Base-by-base conservation (phyloP, 2,888 invertebrate genomes). In the Phortica okadai region DNA sequence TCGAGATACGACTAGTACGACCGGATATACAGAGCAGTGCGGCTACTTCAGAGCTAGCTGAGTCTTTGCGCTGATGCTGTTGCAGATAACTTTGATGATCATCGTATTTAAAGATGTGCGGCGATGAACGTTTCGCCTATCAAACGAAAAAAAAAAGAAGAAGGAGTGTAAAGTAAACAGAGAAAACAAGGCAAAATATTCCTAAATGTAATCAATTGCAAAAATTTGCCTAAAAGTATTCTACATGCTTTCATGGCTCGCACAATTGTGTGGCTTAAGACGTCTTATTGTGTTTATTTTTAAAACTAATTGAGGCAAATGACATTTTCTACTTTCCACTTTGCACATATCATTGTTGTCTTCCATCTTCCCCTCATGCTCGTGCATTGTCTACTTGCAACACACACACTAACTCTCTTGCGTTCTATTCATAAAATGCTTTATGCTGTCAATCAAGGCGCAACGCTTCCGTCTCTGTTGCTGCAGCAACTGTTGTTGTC, bases 1-100 rank as follows among this genome's bases (percentile, higher is more conserved):
- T 96, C 3, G 96, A 96, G 78, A 96, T 92, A 78, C 97, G 94
- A 81, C 96, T 96, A 10, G 96, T 96, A 84, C 97, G 94, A 10
- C 97, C 97, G 1, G 95, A 95, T 83, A 95, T 95, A 75, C 93
- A 95, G 77, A 96, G 93, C 79, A 97, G 92, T 33, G 95, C 93
- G 1, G 94, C 94, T 73, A 95, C 95, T 91, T 96, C 96, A 0
- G 96, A 96, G 85, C 95, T 94, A 86, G 95, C 95, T 81, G 95
- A 95, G 86, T 95, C 95, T 87, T 95, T 95, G 74, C 95, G 93
- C 80, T 94, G 94, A 84, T 94, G 94, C 77, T 94, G 93, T 78
- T 93, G 92, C 90, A 92, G 82, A 85, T 91, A 90, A 79, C 91
- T 84, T 87, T 91, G 89, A 84, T 92, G 86, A 79, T 91, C 92